These are phyloP conservation scores for Porites rus DNA, from an alignment of 92 coral and sea anemone genomes.

Conservation along the genomic window DNA sequence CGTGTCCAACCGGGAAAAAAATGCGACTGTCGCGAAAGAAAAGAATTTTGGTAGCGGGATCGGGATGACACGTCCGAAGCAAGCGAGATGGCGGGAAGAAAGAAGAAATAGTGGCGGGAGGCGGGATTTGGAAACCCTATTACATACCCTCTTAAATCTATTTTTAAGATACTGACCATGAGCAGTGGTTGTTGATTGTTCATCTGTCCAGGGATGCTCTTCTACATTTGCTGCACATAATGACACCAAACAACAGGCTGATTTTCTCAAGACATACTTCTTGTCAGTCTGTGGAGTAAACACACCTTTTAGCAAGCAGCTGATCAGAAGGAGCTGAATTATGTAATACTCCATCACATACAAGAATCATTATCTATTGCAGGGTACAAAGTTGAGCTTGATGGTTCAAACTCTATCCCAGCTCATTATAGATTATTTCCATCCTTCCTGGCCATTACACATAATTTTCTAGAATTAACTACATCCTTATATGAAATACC, in stretches of 20 bases:
- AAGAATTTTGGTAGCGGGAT: not conserved
- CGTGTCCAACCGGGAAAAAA: not conserved
- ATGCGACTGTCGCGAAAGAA: not conserved
- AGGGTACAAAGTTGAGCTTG: too few species aligned
- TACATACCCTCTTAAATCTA: not conserved
- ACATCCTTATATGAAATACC: too few species aligned
- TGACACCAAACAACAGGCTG: constrained; percentile 42
- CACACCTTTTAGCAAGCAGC: not conserved
- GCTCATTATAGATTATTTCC: too few species aligned
- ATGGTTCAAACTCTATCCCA: too few species aligned
- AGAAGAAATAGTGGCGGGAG: too few species aligned
- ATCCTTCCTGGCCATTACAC: too few species aligned
- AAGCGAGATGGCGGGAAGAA: not conserved
- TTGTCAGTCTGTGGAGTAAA: constrained; percentile 3
- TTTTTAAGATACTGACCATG: constrained; percentile 39
- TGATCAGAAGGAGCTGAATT: too few species aligned
- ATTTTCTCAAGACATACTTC: constrained; percentile 56
- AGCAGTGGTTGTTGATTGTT: constrained; percentile 16
- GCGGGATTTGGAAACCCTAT: too few species aligned
- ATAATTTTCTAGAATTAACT: too few species aligned
- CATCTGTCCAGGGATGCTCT: constrained; percentile 33
- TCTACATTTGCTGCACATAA: constrained; percentile 59
- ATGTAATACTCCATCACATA: too few species aligned
- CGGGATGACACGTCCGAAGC: not conserved
- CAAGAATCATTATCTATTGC: too few species aligned